A percentile compares a stretch with the other conserved stretches of the same genome.
Conservation (phyloP, 2,888 invertebrate genomes). For the Zeuzera pyrina region DNA sequence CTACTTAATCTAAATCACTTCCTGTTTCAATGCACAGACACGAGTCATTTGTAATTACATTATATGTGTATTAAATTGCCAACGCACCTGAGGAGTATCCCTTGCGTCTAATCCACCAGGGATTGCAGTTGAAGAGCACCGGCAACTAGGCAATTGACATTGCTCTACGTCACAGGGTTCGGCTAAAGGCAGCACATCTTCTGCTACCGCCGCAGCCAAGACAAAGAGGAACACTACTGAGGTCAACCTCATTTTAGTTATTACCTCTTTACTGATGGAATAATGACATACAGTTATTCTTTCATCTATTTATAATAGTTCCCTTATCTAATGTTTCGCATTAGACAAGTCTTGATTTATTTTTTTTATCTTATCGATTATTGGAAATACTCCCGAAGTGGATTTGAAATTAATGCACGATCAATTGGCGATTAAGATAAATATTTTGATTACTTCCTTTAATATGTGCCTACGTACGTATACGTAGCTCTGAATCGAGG, state of each 20-base stretch:
- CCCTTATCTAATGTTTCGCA: neutral
- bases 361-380: neutral
- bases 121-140: slow-evolving; percentile 45
- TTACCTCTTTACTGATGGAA: too few species aligned
- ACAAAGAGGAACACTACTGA: slow-evolving; percentile 2
- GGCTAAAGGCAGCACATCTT: slow-evolving; percentile 14
- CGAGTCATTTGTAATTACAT: neutral
- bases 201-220: slow-evolving; percentile 1
- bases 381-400: too few species aligned
- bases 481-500: too few species aligned
- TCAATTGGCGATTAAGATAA: too few species aligned
- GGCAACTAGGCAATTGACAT: slow-evolving; percentile 51
- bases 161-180: slow-evolving; percentile 20
- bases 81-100: slow-evolving; percentile 54
- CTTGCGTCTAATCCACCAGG: slow-evolving; percentile 38
- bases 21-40: too few species aligned
- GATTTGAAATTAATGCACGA: too few species aligned
- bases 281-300: neutral
- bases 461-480: too few species aligned
- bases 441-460: too few species aligned
- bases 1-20: too few species aligned
- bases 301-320: neutral
- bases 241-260: slow-evolving; percentile 6
- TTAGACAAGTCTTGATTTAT: neutral
- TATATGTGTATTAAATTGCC: neutral